These are phyloP conservation scores for Tamias sibiricus DNA, from an alignment of 2,113 vertebrate species.

Conservation along the genomic window DNA sequence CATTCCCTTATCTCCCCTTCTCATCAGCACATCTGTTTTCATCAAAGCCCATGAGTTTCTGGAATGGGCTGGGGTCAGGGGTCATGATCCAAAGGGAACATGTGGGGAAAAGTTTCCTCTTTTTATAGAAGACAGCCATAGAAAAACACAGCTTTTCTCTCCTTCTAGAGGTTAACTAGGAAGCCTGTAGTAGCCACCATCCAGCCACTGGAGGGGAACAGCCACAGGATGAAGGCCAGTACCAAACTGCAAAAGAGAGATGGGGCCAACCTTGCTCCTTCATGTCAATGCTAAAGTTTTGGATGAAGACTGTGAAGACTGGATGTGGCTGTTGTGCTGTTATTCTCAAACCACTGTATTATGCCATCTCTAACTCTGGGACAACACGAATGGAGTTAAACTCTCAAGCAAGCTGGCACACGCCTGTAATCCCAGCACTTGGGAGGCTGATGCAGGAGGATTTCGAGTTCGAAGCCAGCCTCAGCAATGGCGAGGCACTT, in stretches of 20 bases:
- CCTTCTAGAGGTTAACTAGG: background rate
- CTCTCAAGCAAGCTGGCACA: too few species aligned
- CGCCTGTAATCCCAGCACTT: too few species aligned
- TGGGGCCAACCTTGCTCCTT: background rate
- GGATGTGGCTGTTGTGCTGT: background rate
- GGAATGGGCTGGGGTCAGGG: background rate
- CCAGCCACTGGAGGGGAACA: background rate
- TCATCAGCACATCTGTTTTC: background rate
- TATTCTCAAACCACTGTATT: background rate
- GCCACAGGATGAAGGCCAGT: background rate
- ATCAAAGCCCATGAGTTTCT: background rate
- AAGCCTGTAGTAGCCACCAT: background rate
- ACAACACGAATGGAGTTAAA: background rate
- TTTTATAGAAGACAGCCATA: background rate
- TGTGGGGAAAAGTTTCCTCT: background rate
- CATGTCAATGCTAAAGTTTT: background rate
- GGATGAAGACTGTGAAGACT: background rate
- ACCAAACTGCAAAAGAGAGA: background rate
- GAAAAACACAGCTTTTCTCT: background rate
- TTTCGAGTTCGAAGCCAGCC: too few species aligned
- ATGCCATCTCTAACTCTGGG: background rate
- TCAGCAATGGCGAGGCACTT: too few species aligned
- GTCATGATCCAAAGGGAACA: background rate
- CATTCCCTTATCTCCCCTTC: background rate
- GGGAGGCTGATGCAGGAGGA: too few species aligned